A percentile compares a stretch with the other conserved stretches of the same genome.
Conservation (phyloP, 2,113 vertebrate species). For the Papio anubis region DNA sequence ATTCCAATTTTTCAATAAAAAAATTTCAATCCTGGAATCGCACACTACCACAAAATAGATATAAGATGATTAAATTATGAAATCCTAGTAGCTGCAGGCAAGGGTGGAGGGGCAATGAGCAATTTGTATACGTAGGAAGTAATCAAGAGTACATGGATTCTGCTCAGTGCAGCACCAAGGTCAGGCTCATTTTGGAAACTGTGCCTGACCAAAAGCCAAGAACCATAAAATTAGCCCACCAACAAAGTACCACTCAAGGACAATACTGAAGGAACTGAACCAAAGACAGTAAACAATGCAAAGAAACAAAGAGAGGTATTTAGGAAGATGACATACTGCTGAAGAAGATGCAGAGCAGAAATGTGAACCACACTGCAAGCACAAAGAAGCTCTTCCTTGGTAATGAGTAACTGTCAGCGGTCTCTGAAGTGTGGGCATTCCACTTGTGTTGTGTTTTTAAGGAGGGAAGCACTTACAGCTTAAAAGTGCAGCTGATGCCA, state of each 20-base stretch:
- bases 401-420: neutral
- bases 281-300: neutral
- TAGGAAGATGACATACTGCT: neutral
- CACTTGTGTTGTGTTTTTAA: neutral
- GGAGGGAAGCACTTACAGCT: neutral
- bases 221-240: constrained; percentile 40
- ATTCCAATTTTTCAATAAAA: neutral
- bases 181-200: neutral
- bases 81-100: neutral
- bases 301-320: neutral
- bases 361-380: neutral
- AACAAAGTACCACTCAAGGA: constrained; percentile 27
- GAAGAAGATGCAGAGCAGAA: neutral
- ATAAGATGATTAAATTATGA: neutral
- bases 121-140: neutral
- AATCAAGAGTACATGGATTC: neutral
- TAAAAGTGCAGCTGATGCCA: neutral
- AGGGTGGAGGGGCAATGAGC: neutral
- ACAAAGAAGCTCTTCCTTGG: neutral
- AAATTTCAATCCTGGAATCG: neutral
- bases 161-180: neutral
- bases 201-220: neutral
- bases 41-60: neutral
- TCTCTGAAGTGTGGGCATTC: neutral
- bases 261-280: constrained; percentile 46